Base-by-base conservation (phyloP, 2,113 vertebrate species). In the Erpornis zantholeuca region DNA sequence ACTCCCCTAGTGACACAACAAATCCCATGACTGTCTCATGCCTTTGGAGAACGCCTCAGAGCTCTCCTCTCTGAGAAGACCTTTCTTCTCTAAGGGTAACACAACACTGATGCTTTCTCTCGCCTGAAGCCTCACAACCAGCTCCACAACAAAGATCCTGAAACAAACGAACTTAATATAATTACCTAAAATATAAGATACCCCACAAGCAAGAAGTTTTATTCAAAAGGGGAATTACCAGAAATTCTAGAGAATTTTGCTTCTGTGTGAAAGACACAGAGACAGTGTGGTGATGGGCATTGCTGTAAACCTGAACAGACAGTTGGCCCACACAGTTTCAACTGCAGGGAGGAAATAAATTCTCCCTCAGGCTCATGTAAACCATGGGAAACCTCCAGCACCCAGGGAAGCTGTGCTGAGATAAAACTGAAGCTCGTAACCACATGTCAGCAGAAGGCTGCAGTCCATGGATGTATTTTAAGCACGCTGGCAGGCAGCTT, bases 301-400 rank as follows among this genome's bases (percentile, higher is more conserved):
- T 28, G 28, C 31, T 33, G 50, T 38, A 54, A 69, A 85, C 42
- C 70, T 83, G 59, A 92, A 69, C 54, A 90, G 71, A 91, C 36
- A 91, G 87, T 12, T 56, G 44, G 79, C 87, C 63, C 87, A 94
- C 83, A 71, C 50, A 82, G 36, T 82, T 96, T 90, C 8, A 1
- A 31, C 69, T 86, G 35, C 57, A 59, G 92, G 36, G 36, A 93
- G 85, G 90, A 90, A 96, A 77, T 36, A 83, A 90, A 70, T 73
- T 83, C 53, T 80, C 68, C 86, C 73, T 79, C 53, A 86, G 77
- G 65, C 77, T 91, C 47, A 57, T n/a, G 71, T 63, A 85, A 93
- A 93, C 49, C 68, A 86, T 77, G 68, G 76, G 92, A 96, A 94
- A 92, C 64, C 82, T 93, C 56, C 82, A 73, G 49, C 63, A 89